Base-by-base conservation (phyloP, 1,140 invertebrate species). In the Drosophila miranda region DNA sequence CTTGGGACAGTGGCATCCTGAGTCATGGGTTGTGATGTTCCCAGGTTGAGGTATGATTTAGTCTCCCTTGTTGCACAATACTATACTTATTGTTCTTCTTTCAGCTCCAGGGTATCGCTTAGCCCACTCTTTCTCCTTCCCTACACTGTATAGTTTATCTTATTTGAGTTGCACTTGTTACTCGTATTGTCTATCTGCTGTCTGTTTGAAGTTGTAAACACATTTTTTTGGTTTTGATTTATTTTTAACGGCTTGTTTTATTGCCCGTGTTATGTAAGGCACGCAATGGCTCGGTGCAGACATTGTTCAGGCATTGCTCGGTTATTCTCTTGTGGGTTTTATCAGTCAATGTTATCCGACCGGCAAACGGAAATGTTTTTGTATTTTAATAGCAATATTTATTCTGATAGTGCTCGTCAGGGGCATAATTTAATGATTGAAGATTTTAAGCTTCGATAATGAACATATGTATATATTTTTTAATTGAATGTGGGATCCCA, bases 281-380 rank as follows among this genome's bases (percentile, higher is more conserved):
- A 84, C 71, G 80, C 72, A 67, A 73, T 69, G 55, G 45, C 51
- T 46, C 23, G 48, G 55, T 62, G 76, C 63, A 76, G 62, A 75
- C 34, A 55, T 50, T 70, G 41, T 19, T 19, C 19, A 26, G 52
- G 30, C 64, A 75, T 75, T 75, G 56, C 55, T 51, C 34, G 54
- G n/a, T 54, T 56, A 38, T 54, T 28, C 42, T 44, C 43, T 44
- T 70, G 60, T 64, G 57, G 60, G 58, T 49, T 63, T 64, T 84
- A 83, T 79, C 75, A 76, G 34, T 83, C 80, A 83, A 86, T 84
- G 81, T 67, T 86, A 84, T 78, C 69, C 61, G 45, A 61, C 55
- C 58, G 62, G 48, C 68, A 70, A 68, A 67, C 81, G 81, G 81
- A 84, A 84, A 86, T 84, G 81, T 75, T 74, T 56, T 34, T 30